These are phyloP conservation scores for Drosophila nebulosa DNA, from an alignment of 1,140 invertebrate genomes.

Conservation along the genomic window DNA sequence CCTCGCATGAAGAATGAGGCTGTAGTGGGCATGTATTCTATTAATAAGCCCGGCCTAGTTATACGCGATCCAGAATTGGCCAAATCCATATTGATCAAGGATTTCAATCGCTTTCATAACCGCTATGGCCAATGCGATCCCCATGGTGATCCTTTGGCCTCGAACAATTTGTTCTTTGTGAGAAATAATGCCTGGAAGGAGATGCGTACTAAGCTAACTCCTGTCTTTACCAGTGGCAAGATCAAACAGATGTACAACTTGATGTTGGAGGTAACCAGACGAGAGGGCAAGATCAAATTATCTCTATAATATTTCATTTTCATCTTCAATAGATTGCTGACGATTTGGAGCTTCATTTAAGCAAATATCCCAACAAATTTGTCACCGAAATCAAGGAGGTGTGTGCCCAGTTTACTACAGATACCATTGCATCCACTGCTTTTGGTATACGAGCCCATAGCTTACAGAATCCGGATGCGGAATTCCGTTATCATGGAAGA, in stretches of 20 bases:
- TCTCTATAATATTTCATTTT: neutral
- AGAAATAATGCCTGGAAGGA: conserved; percentile 81
- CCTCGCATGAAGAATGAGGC: conserved; percentile 54
- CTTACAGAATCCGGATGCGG: conserved; percentile 81
- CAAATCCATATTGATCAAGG: conserved; percentile 82
- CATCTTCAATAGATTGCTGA: conserved; percentile 37
- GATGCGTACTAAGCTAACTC: conserved; percentile 82
- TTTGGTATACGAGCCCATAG: conserved; percentile 84
- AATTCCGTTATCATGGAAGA: conserved; percentile 79
- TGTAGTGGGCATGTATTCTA: conserved; percentile 80
- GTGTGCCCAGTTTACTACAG: conserved; percentile 82
- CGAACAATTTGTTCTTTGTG: conserved; percentile 72
- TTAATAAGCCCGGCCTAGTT: conserved; percentile 81
- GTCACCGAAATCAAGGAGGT: conserved; percentile 81
- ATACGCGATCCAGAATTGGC: conserved; percentile 82
- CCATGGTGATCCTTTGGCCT: conserved; percentile 57
- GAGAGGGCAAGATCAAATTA: too few species aligned
- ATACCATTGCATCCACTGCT: conserved; percentile 84
- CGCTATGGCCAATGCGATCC: conserved; percentile 56
- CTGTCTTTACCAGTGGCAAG: conserved; percentile 83
- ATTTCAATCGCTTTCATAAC: conserved; percentile 78
- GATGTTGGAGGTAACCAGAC: conserved; percentile 71
- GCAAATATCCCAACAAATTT: conserved; percentile 9
- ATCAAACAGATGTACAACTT: conserved; percentile 83
- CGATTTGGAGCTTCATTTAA: conserved; percentile 48